Evolutionary conservation across 1,140 invertebrate species (phyloP).

Genomic region (Sycophila sp.): DNA sequence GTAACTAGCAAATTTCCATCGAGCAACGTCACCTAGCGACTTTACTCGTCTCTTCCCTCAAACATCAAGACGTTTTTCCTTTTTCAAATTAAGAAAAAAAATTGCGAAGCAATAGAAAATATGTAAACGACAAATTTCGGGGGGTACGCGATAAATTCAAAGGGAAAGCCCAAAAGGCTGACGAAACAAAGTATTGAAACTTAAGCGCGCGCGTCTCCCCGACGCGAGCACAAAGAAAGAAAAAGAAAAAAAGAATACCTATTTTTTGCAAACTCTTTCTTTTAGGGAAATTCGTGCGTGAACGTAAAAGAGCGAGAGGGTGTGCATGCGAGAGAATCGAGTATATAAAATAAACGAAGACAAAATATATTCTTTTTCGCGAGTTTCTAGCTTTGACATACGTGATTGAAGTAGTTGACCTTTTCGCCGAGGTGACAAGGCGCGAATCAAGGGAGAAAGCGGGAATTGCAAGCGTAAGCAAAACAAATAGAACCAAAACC

Average conservation of each 20-base stretch:
- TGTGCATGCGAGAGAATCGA: background rate
- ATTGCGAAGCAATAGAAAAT: slow-evolving; percentile 33
- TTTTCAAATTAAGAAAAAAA: slow-evolving; percentile 21
- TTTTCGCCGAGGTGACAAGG: slow-evolving; percentile 2
- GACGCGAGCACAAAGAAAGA: slow-evolving; percentile 20
- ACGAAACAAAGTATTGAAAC: background rate
- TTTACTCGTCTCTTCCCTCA: no score
- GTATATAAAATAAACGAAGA: slow-evolving; percentile 14
- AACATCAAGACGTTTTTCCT: background rate
- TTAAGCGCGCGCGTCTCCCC: background rate
- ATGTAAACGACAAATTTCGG: background rate
- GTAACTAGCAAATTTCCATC: no score
- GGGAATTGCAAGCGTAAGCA: background rate
- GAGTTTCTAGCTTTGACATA: slow-evolving; percentile 28
- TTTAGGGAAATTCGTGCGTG: slow-evolving; percentile 9
- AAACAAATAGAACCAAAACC: background rate
- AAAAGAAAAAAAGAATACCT: slow-evolving; percentile 25
- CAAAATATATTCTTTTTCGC: slow-evolving; percentile 21
- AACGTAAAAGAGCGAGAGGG: background rate
- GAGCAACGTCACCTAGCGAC: no score
- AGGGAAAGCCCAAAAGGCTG: no score
- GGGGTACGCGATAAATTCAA: background rate
- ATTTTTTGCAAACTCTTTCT: slow-evolving; percentile 35
- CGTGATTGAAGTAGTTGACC: slow-evolving; percentile 16
- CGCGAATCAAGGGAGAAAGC: slow-evolving; percentile 12